These are phyloP conservation scores for Pristionchus japonicus DNA, from an alignment of 2,888 invertebrate genomes.

Conservation along the genomic window DNA sequence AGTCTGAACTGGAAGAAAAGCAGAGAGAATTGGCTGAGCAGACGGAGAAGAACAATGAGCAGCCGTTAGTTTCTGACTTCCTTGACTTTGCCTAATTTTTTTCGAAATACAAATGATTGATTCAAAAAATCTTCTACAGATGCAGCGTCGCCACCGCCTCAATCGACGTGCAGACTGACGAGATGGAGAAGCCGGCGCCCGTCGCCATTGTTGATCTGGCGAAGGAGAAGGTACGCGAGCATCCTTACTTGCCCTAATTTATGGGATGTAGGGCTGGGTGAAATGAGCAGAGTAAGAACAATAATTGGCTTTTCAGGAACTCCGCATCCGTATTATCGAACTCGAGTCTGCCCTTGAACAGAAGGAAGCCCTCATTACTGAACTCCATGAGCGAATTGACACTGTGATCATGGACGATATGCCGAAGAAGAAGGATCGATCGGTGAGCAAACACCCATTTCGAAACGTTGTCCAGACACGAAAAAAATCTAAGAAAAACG, in stretches of 20 bases:
- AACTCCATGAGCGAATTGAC: conserved; percentile 57
- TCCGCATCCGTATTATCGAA: conserved; percentile 55
- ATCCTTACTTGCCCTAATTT: not conserved
- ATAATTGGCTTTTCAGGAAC: conserved; percentile 21
- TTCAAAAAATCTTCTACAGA: not conserved
- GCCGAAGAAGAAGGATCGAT: conserved; percentile 59
- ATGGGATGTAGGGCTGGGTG: not conserved
- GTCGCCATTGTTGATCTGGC: conserved; percentile 54
- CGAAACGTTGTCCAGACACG: too few relatives aligned
- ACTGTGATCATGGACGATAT: conserved; percentile 54
- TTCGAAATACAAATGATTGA: too few relatives aligned
- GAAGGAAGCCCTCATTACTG: conserved; percentile 53
- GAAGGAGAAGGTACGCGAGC: conserved; percentile 49
- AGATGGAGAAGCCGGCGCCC: conserved; percentile 44
- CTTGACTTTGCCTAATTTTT: not conserved
- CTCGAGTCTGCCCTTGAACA: conserved; percentile 57
- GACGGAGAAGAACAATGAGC: conserved; percentile 49
- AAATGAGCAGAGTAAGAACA: not conserved
- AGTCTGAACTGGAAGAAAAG: conserved; percentile 52
- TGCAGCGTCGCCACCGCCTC: not conserved
- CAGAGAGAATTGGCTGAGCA: conserved; percentile 51
- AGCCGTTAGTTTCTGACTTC: not conserved
- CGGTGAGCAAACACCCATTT: conserved; percentile 55
- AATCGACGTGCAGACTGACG: conserved; percentile 50
- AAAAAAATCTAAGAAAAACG: too few relatives aligned